Conservation (phyloP, 2,888 invertebrate genomes). For the Candidula unifasciata region DNA sequence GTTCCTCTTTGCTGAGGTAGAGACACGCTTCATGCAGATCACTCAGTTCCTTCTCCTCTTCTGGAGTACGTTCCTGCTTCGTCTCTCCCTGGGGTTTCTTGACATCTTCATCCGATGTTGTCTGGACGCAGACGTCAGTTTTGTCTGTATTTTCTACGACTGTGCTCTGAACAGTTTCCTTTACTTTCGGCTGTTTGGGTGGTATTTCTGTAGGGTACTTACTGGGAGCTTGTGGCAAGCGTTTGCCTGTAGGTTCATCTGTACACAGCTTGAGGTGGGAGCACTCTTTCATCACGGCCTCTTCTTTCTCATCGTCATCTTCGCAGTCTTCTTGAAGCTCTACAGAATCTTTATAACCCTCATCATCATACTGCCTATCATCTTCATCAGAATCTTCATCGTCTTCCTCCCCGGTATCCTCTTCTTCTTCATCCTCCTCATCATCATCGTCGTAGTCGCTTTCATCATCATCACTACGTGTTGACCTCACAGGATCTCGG, state of each 20-base stretch:
- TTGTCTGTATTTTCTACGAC: too few relatives aligned
- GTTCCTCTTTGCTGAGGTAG: constrained; percentile 5
- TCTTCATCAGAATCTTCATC: not conserved
- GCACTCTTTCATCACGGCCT: not conserved
- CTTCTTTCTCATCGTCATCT: not conserved
- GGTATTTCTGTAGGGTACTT: too few relatives aligned
- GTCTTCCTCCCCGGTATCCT: not conserved
- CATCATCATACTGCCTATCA: not conserved
- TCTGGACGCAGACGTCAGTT: too few relatives aligned
- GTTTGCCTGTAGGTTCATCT: not conserved
- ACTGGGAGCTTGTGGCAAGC: too few relatives aligned
- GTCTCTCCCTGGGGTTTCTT: too few relatives aligned
- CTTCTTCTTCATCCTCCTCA: not conserved
- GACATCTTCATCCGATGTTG: too few relatives aligned
- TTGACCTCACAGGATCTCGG: not conserved
- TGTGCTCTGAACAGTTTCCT: too few relatives aligned
- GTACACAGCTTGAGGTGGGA: not conserved
- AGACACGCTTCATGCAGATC: constrained; percentile 7
- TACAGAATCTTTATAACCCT: not conserved
- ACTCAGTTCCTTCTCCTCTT: not conserved
- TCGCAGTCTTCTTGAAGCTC: not conserved
- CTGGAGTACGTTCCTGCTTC: not conserved
- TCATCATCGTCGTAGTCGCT: not conserved
- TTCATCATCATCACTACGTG: not conserved
- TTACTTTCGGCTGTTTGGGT: too few relatives aligned